Percentiles rank a stretch among this genome's conserved stretches.
These are phyloP conservation scores for Drosophila mimetica DNA, from an alignment of 2,888 invertebrate species.

Conservation along the genomic window DNA sequence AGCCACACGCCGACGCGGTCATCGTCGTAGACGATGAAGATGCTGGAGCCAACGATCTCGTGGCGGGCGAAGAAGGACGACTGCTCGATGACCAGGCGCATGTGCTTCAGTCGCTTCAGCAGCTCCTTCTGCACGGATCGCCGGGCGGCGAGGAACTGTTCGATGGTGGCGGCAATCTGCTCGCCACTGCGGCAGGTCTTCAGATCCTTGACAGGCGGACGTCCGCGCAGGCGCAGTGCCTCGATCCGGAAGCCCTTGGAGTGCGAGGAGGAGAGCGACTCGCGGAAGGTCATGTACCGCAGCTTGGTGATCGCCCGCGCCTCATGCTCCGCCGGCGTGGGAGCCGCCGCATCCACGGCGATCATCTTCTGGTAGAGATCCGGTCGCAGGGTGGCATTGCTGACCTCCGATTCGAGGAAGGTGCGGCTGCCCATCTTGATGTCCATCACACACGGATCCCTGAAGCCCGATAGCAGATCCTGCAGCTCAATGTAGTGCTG, in stretches of 20 bases:
- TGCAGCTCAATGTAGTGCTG: conserved; percentile 97
- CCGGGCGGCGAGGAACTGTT: conserved; percentile 89
- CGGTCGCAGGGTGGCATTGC: conserved; percentile 91
- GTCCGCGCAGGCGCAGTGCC: conserved; percentile 94
- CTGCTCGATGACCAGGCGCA: conserved; percentile 91
- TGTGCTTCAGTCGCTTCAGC: conserved; percentile 89
- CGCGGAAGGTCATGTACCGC: conserved; percentile 98
- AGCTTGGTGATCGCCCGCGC: conserved; percentile 95
- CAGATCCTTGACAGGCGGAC: conserved; percentile 93
- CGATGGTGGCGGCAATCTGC: conserved; percentile 90
- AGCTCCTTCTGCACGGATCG: conserved; percentile 88
- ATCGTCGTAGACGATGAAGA: conserved; percentile 96
- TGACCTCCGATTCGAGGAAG: conserved; percentile 97
- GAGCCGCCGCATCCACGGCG: conserved; percentile 93
- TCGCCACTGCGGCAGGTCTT: conserved; percentile 93
- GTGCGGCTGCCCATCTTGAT: conserved; percentile 98
- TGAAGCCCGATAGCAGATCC: conserved; percentile 95
- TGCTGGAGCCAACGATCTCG: conserved; percentile 97
- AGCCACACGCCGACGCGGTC: conserved; percentile 96
- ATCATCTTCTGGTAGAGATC: conserved; percentile 99
- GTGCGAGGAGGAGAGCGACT: conserved; percentile 96
- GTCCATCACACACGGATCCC: conserved; percentile 97
- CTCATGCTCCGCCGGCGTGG: conserved; percentile 92
- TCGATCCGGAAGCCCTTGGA: conserved; percentile 97
- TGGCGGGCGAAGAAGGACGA: conserved; percentile 94